A percentile compares a stretch with the other conserved stretches of the same genome.
Conservation (phyloP, 92 coral and sea anemone genomes). For the Porites lobata region DNA sequence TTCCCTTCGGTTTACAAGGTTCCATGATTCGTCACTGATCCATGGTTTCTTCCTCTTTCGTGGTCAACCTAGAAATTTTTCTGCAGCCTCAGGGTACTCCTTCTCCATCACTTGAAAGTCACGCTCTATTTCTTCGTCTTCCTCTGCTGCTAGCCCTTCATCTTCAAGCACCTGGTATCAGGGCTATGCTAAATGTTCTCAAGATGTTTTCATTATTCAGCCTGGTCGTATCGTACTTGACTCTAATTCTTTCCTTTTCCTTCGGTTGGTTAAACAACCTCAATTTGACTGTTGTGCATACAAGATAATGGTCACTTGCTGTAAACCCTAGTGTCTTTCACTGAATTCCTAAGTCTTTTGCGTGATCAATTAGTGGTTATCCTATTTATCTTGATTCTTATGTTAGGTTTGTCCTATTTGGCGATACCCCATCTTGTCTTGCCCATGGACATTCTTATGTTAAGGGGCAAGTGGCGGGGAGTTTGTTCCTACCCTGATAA, state of each 20-base stretch:
- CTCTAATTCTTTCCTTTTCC: slow-evolving; percentile 29
- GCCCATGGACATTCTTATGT: slow-evolving; percentile 4
- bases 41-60: slow-evolving; percentile 60
- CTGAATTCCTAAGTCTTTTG: slow-evolving; percentile 58
- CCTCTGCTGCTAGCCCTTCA: slow-evolving; percentile 5
- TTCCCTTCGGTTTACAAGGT: neutral
- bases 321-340: slow-evolving; percentile 57
- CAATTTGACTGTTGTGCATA: slow-evolving; percentile 26
- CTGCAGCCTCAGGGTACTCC: slow-evolving; percentile 33
- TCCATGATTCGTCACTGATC: neutral
- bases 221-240: slow-evolving; percentile 49
- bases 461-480: no score
- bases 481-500: slow-evolving; percentile 11
- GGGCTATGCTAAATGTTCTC: slow-evolving; percentile 8
- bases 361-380: slow-evolving; percentile 35
- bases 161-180: slow-evolving; percentile 45
- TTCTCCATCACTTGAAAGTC: slow-evolving; percentile 27
- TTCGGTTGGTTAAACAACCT: slow-evolving; percentile 21
- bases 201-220: slow-evolving; percentile 47
- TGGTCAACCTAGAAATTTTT: slow-evolving; percentile 47
- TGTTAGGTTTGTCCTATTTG: no score
- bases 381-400: no score
- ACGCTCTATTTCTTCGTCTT: neutral
- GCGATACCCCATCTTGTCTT: slow-evolving; percentile 60
- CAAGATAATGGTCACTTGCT: slow-evolving; percentile 62